Base-by-base conservation (phyloP, 2,888 invertebrate species). In the Dichetophora obliterata region DNA sequence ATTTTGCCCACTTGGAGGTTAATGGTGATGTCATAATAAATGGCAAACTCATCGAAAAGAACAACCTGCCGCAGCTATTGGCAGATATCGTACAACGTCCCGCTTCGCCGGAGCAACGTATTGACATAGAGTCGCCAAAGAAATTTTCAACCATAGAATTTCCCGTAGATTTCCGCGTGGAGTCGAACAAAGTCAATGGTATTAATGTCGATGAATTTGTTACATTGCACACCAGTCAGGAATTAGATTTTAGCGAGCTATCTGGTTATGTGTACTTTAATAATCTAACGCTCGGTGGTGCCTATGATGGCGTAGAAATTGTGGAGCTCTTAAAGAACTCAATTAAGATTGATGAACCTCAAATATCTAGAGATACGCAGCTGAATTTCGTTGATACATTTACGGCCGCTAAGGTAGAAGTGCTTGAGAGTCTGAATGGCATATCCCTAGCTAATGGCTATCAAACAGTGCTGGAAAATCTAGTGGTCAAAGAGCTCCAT, bases 1-100 rank as follows among this genome's bases (percentile, higher is more conserved):
- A 89, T 77, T 92, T 93, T 75, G 84, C 84, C 11, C 83, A 90
- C 63, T 84, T 93, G 11, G 85, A 89, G 81, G 90, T 93, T 0
- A 84, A 89, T 11, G 93, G 92, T 6, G 84, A 89, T 0, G 81
- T 93, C 22, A 84, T 86, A 19, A 80, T 93, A 5, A 85, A 86
- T 5, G 87, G 90, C n/a, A 82, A 84, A 5, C n/a, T 48, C 9
- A 84, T 91, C 5, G 90, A 91, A 81, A 86, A 86, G 0, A 82
- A 84, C 5, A 82, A 84, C 63, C 89, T 91, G 72, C 83, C 86
- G n/a, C 75, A 83, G 5, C 57, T 87, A 19, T 84, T 93, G 0
- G 84, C 87, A 0, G 91, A 92, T 83, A 82, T 92, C 5, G 84
- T 92, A 4, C 90, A 90, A 76, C 89, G 87, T 72, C 85, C 89